A percentile compares a stretch with the other conserved stretches of the same genome.
Conservation (phyloP, 23 tunicate species). For the Aplidium turbinatum region DNA sequence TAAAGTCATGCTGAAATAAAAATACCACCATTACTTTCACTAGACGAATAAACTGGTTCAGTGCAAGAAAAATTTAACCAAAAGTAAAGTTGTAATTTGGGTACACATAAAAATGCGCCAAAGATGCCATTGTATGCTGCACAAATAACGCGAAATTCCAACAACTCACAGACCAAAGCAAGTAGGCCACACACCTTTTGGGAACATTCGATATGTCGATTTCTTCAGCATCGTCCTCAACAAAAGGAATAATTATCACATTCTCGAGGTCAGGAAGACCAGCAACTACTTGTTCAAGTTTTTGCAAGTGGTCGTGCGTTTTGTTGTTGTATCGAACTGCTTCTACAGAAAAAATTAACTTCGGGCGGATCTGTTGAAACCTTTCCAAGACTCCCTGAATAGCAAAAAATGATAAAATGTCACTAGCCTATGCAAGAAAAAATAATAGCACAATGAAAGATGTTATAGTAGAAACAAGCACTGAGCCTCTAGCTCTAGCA, state of each 20-base stretch:
- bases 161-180: not conserved
- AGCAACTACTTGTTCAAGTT: conserved; percentile 56
- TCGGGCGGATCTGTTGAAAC: conserved; percentile 82
- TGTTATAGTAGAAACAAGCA: no score
- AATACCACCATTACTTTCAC: no score
- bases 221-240: conserved; percentile 6
- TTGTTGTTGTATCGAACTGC: conserved; percentile 86
- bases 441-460: no score
- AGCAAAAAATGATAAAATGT: no score
- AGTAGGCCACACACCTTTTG: conserved; percentile 48
- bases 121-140: no score
- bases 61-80: no score
- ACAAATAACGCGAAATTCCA: not conserved
- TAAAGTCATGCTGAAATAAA: conserved; percentile 47
- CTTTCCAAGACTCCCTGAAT: conserved; percentile 90
- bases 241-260: conserved; percentile 87
- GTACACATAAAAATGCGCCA: not conserved
- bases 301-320: conserved; percentile 60
- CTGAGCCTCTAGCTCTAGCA: no score
- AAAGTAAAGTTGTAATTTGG: not conserved
- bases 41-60: no score
- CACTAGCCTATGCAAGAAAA: no score
- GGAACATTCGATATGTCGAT: conserved; percentile 40
- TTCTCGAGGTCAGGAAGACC: conserved; percentile 62
- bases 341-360: conserved; percentile 73